Base-by-base conservation (phyloP, 1,140 invertebrate species). In the Latrodectus geometricus region DNA sequence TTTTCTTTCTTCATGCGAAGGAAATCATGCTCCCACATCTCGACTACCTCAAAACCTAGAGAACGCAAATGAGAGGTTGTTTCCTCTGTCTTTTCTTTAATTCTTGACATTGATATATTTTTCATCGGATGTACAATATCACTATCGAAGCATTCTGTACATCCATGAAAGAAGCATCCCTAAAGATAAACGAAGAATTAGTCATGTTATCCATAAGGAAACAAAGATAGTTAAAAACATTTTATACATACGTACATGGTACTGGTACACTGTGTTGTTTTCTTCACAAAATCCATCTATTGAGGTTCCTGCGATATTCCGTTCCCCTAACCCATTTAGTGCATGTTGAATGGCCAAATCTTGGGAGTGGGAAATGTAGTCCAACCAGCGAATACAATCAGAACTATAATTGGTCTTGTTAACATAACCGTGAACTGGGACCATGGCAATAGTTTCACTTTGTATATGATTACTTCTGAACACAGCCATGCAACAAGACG, bases 11-110 rank as follows among this genome's bases (percentile, higher is more conserved):
- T 74, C 48, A 49, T 35, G 9, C 35, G 11, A 9, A 20, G n/a
- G n/a, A n/a, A n/a, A n/a, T n/a, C n/a, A n/a, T 74, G 72, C 49
- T 74, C 72, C 72, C 72, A 74, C 8, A 74, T 50, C 14, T 48
- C 4, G 5, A 49, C 35, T 50, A 74, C 12, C 3, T 35, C 21
- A 20, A 4, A 74, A 15, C 72, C 72, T 20, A 12, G 9, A 12
- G 2, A 12, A 4, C 23, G 23, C 0, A 74, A 14, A 11, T 12
- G n/a, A 9, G 9, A 20, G 3, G 35, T 11, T 49, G 3, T 49
- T 52, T 74, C 23, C 14, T 48, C 0, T 3, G 23, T 74, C 48
- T 74, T 17, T 23, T 74, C 11, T 12, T n/a, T 12, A 3, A 74
- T 12, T 11, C 12, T 50, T n/a, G 35, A 9, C 72, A 74, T 74